Conservation (phyloP, 2,113 vertebrate species). For the Bothrops jararaca region DNA sequence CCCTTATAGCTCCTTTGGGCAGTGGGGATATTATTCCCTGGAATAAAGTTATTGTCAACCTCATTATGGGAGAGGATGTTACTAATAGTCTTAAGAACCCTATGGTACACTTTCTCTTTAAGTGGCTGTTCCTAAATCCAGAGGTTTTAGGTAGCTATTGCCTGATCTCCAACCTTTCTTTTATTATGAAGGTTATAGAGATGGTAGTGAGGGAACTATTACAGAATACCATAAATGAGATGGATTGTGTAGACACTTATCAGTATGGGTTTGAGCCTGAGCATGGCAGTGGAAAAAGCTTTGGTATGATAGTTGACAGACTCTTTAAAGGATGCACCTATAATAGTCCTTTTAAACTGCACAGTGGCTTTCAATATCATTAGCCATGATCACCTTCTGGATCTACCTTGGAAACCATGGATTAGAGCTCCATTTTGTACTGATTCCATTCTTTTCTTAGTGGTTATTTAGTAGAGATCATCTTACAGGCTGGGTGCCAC, state of each 20-base stretch:
- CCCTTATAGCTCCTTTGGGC: not conserved
- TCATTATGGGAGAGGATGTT: not conserved
- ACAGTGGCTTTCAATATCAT: not conserved
- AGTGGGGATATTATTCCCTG: not conserved
- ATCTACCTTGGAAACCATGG: not conserved
- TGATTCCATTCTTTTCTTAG: not conserved
- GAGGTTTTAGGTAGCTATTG: not conserved
- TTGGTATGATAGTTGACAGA: not conserved
- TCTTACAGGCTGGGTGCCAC: not conserved
- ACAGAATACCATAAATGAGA: not conserved
- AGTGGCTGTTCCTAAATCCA: not conserved
- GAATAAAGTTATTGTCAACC: not conserved
- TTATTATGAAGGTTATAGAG: not conserved
- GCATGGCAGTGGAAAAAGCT: not conserved
- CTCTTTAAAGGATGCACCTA: not conserved
- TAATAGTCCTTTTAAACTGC: not conserved
- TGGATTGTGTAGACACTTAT: not conserved
- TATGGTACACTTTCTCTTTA: not conserved
- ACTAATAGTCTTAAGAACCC: not conserved
- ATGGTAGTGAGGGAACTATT: not conserved
- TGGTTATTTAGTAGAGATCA: not conserved
- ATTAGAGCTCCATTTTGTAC: not conserved
- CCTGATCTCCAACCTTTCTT: not conserved
- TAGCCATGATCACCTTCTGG: not conserved
- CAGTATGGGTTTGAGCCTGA: not conserved